A percentile compares a stretch with the other conserved stretches of the same genome.
phyloP scores from a whole-genome alignment of 2,113 vertebrate genomes.

The Myrmophylax atrothorax region DNA sequence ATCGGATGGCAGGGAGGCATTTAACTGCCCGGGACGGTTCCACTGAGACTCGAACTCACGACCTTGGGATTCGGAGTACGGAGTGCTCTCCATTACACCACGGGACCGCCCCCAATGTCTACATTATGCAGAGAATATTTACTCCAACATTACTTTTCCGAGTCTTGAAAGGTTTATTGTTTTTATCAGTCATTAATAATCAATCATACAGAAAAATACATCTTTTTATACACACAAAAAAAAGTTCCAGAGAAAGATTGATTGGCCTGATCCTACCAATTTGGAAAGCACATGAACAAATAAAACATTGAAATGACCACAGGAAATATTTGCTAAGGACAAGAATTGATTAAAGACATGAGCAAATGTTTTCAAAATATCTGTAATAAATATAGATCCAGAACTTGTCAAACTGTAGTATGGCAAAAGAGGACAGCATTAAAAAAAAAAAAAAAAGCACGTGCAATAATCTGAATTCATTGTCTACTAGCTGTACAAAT shows the following conservation, averaged over 20 bases:
- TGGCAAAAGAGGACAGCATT: background rate
- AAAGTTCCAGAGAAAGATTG: background rate
- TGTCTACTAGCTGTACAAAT: background rate
- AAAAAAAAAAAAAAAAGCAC: background rate
- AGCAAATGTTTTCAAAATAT: background rate
- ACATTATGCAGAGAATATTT: background rate
- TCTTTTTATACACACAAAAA: background rate
- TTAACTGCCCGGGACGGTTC: no score
- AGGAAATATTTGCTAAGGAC: background rate
- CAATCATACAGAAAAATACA: background rate
- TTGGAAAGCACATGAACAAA: background rate
- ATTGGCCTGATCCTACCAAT: background rate
- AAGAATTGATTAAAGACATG: background rate
- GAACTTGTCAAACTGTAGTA: background rate
- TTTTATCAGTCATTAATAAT: background rate
- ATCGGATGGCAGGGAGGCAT: no score
- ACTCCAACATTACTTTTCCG: background rate
- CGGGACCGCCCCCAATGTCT: no score
- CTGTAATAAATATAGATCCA: background rate
- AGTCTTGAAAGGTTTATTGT: background rate
- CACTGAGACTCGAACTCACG: no score
- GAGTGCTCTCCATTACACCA: no score
- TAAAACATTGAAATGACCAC: background rate
- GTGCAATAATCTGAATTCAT: background rate
- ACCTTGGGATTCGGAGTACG: no score